A percentile compares a stretch with the other conserved stretches of the same genome.
These are phyloP conservation scores for Cyprinella venusta DNA, from an alignment of 2,797 vertebrate genomes.

Conservation along the genomic window DNA sequence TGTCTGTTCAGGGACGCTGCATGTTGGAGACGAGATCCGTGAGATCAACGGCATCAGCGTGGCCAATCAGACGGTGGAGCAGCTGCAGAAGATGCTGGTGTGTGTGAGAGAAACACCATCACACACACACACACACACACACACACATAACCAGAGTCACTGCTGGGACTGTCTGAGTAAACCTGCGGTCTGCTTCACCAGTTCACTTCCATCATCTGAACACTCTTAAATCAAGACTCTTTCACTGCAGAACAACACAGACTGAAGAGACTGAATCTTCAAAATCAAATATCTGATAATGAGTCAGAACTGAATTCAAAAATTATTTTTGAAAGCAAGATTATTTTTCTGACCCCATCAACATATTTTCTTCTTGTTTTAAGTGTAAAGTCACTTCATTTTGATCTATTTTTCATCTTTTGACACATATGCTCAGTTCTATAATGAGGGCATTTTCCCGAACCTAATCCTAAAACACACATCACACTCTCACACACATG, in stretches of 20 bases:
- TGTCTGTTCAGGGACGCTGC: slow-evolving; percentile 87
- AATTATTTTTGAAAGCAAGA: no score
- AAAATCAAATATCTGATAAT: background rate
- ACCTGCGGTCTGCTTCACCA: background rate
- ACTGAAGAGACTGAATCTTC: background rate
- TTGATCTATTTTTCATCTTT: no score
- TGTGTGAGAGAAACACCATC: slow-evolving; percentile 40
- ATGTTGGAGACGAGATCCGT: slow-evolving; percentile 94
- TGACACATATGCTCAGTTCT: background rate
- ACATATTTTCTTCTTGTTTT: background rate
- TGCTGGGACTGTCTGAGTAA: no score
- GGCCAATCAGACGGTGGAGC: slow-evolving; percentile 97
- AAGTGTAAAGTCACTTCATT: no score
- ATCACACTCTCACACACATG: background rate
- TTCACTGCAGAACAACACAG: background rate
- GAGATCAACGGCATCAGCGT: slow-evolving; percentile 98
- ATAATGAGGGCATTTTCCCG: background rate
- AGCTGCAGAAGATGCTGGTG: slow-evolving; percentile 97
- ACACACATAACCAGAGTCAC: background rate
- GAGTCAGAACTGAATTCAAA: background rate
- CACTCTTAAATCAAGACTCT: background rate
- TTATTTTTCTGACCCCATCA: no score
- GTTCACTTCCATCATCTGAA: background rate
- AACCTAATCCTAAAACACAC: background rate
- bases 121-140: no score